Evolutionary conservation across 2,113 vertebrate species (phyloP).

Genomic region (Neotoma lepida): DNA sequence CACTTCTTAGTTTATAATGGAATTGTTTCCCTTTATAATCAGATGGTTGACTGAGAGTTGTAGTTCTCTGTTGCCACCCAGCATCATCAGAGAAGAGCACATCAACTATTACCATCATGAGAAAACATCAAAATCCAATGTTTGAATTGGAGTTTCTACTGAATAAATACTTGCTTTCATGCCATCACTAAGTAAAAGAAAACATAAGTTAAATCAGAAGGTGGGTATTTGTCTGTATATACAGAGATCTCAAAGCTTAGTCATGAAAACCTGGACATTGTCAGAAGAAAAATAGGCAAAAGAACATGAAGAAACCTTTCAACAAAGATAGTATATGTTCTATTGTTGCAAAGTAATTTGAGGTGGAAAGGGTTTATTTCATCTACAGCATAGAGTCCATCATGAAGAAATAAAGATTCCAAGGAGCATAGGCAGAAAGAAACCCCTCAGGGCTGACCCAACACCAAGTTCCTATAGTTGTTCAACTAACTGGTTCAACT

Average conservation of each 20-base stretch:
- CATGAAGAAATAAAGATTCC: no score
- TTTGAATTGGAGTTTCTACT: background rate
- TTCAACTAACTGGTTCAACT: no score
- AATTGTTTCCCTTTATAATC: background rate
- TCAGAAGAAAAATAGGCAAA: background rate
- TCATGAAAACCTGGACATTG: background rate
- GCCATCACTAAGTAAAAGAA: background rate
- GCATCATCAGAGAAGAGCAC: background rate
- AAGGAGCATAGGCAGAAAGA: no score
- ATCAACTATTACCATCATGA: background rate
- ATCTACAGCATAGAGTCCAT: no score
- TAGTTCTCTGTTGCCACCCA: no score
- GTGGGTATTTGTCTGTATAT: background rate
- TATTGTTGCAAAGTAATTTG: background rate
- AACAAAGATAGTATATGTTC: background rate
- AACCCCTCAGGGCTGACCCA: no score
- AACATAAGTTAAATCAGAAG: background rate
- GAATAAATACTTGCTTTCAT: background rate
- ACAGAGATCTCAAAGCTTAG: conserved; percentile 9
- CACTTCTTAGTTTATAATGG: background rate
- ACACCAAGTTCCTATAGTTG: no score
- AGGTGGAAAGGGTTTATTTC: no score
- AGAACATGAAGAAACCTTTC: background rate
- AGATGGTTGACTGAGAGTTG: background rate
- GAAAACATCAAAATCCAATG: background rate